Evolutionary conservation across 2,888 invertebrate species (phyloP), one percentile per base, ranked within the genome.

Genomic region (Polymixis flavicincta): DNA sequence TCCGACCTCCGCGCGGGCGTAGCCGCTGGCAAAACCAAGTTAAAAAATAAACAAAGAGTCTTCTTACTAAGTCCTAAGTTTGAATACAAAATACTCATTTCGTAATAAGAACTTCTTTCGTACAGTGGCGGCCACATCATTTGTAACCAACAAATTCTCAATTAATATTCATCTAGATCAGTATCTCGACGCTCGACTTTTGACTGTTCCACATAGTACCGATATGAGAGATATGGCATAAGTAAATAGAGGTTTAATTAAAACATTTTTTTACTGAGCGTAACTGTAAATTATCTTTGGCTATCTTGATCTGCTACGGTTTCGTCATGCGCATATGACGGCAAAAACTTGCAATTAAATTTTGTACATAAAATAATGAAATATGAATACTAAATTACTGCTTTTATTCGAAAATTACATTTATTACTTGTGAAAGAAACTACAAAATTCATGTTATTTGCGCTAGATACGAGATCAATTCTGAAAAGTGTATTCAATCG

Each of bases 161-260:
- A 90, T 89, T 89, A 89, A 89, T 89, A 89, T 90, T 89, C 85
- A 86, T 88, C 86, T 83, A 86, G 85, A 87, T 88, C 77, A 28
- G 76, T 90, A 90, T 87, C 86, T 84, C 74, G 61, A 76, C 85
- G 85, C 82, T 85, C 85, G 84, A 83, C 83, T 87, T 87, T 84
- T 85, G 83, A 87, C 87, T 90, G 89, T 88, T 87, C 87, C 80
- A 86, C 80, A 74, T 76, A 83, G 74, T 83, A 84, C 75, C 80
- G 84, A 86, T 84, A 79, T 83, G 48, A 77, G 65, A 83, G 76
- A 79, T 86, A 81, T 86, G 82, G 80, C 81, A 80, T 84, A 85
- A 86, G 84, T 78, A 78, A 85, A 85, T 83, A 85, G 86, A 80
- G 66, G 60, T 84, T 87, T 86, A 86, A 86, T 86, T 87, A 84